Percentiles rank a stretch among this genome's conserved stretches.
Evolutionary conservation across 2,888 invertebrate genomes (phyloP).

Genomic region (Resseliella maxima): DNA sequence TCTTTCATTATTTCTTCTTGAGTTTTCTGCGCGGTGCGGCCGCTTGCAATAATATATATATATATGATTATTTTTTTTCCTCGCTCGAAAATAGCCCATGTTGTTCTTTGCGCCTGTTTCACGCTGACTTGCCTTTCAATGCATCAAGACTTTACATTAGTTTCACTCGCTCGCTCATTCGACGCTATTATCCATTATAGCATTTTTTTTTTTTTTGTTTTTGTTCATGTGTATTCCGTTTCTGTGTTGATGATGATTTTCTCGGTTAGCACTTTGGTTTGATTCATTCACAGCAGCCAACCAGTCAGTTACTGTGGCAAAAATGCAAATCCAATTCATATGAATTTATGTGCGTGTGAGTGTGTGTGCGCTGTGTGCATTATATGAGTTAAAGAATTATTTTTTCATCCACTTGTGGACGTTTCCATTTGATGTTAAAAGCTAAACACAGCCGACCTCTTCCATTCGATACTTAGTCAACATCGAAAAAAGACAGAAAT

Average conservation of each 20-base stretch:
- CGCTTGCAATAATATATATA: background rate
- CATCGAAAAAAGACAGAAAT: background rate
- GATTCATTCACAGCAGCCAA: background rate
- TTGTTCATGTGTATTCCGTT: too few relatives aligned
- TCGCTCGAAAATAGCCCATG: background rate
- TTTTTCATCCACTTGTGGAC: conserved; percentile 4
- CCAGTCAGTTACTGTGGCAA: too few relatives aligned
- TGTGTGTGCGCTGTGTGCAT: too few relatives aligned
- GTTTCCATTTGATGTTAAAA: background rate
- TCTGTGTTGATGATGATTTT: background rate
- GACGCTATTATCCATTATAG: background rate
- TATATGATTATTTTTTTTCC: background rate
- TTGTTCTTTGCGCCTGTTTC: background rate
- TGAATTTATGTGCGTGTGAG: too few relatives aligned
- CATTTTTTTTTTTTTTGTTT: background rate
- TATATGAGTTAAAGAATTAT: too few relatives aligned
- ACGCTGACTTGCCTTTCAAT: background rate
- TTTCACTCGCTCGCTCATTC: background rate
- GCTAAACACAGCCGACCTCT: background rate
- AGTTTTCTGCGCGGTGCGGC: background rate
- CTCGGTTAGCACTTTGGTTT: background rate
- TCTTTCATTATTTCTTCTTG: background rate
- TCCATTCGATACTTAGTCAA: background rate
- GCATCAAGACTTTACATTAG: too few relatives aligned
- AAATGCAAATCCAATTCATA: too few relatives aligned